These are phyloP conservation scores for Sebastes jordani DNA, from an alignment of 2,797 vertebrate species.

Conservation along the genomic window DNA sequence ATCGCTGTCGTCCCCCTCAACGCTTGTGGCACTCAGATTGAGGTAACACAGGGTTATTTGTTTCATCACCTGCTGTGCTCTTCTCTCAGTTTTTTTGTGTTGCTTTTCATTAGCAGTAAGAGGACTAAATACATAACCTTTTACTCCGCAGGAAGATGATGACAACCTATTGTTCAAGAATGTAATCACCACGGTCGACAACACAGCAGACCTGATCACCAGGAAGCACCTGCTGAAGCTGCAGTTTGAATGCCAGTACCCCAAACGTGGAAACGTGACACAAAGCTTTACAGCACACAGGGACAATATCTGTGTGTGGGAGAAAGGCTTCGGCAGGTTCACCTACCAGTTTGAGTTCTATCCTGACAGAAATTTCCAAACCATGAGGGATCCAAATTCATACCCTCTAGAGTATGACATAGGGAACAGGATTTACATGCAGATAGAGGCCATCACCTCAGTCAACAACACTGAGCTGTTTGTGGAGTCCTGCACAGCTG, in stretches of 20 bases:
- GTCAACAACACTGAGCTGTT: constrained; percentile 74
- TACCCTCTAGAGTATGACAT: constrained; percentile 71
- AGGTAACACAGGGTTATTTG: constrained; percentile 43
- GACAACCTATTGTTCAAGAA: constrained; percentile 74
- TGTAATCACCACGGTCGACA: constrained; percentile 56
- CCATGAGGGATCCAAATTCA: constrained; percentile 9
- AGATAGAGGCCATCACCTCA: constrained; percentile 66
- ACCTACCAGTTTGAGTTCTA: constrained; percentile 78
- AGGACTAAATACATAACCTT: not conserved
- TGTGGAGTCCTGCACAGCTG: constrained; percentile 77
- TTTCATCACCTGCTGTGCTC: not conserved
- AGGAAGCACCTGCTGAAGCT: constrained; percentile 66
- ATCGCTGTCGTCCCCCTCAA: constrained; percentile 69
- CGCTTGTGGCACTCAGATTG: constrained; percentile 76
- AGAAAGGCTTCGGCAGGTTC: constrained; percentile 74
- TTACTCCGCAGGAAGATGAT: constrained; percentile 64
- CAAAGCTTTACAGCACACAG: constrained; percentile 61
- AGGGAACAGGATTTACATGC: constrained; percentile 69
- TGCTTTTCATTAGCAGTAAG: not conserved
- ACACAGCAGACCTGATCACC: constrained; percentile 45
- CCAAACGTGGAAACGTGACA: constrained; percentile 66
- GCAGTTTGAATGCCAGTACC: constrained; percentile 73
- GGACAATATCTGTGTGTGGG: constrained; percentile 48
- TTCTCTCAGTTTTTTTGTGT: not conserved
- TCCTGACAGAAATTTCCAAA: constrained; percentile 13